A percentile compares a stretch with the other conserved stretches of the same genome.
Evolutionary conservation across 2,797 vertebrate genomes (phyloP).

Genomic region (Sebastes elongatus): DNA sequence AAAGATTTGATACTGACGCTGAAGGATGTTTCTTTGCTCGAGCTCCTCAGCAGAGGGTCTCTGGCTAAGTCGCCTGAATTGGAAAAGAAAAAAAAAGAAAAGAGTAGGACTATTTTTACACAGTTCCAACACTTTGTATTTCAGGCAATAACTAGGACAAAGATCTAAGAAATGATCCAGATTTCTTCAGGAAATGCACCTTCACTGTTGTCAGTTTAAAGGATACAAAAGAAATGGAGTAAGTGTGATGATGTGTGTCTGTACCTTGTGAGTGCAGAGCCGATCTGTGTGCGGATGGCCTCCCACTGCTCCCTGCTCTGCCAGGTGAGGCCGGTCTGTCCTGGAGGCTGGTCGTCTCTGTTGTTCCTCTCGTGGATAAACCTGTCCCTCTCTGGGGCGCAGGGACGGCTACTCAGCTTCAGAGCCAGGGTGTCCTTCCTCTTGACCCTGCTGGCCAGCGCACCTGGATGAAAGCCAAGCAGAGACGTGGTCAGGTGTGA

Average conservation of each 20-base stretch:
- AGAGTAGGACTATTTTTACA: conserved; percentile 67
- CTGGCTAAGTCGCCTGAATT: conserved; percentile 92
- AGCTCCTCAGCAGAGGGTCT: conserved; percentile 95
- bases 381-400: conserved; percentile 71
- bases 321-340: conserved; percentile 88
- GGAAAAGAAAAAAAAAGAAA: neutral
- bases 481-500: conserved; percentile 13
- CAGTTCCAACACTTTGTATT: conserved; percentile 54
- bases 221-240: neutral
- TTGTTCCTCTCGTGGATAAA: conserved; percentile 68
- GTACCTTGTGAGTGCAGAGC: conserved; percentile 92
- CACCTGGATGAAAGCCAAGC: conserved; percentile 77
- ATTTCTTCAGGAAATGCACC: conserved; percentile 24
- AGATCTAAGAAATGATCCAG: conserved; percentile 41
- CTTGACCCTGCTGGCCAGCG: conserved; percentile 92
- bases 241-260: neutral
- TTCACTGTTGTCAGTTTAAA: conserved; percentile 4
- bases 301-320: conserved; percentile 98
- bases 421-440: conserved; percentile 97
- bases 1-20: conserved; percentile 85
- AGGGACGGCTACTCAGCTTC: conserved; percentile 87
- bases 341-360: conserved; percentile 78
- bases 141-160: conserved; percentile 64
- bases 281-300: conserved; percentile 95
- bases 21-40: conserved; percentile 98